A percentile compares a stretch with the other conserved stretches of the same genome.
Conservation (phyloP, 2,888 invertebrate species). For the Andrena praecox region DNA sequence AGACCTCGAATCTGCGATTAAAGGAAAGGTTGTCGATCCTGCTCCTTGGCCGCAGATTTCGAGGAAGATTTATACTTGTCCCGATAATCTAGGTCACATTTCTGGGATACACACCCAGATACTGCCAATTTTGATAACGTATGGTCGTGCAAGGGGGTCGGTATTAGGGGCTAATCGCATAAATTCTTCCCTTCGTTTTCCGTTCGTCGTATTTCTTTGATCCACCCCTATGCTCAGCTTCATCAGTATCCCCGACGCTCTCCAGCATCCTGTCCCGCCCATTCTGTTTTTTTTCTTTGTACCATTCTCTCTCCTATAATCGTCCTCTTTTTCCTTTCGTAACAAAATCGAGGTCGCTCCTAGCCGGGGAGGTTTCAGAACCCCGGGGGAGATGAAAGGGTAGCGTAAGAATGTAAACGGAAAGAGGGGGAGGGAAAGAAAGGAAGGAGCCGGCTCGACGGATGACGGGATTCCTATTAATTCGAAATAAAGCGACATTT, state of each 20-base stretch:
- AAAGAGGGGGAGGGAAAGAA: not conserved
- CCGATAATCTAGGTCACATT: not conserved
- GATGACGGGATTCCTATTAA: slow-evolving; percentile 49
- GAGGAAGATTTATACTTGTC: not conserved
- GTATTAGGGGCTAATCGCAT: slow-evolving; percentile 43
- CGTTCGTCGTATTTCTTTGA: slow-evolving; percentile 22
- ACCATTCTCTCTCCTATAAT: not conserved
- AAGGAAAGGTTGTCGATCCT: too few species aligned
- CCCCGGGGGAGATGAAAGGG: not conserved
- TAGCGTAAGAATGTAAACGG: slow-evolving; percentile 35
- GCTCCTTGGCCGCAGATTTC: not conserved
- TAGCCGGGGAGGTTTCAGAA: slow-evolving; percentile 9
- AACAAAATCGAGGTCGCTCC: not conserved
- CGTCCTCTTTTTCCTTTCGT: not conserved
- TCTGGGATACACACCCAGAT: not conserved
- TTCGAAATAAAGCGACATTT: slow-evolving; percentile 56
- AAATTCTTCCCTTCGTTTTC: slow-evolving; percentile 23
- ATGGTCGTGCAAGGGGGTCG: not conserved
- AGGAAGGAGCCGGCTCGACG: not conserved
- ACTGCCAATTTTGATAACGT: slow-evolving; percentile 19
- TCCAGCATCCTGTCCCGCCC: not conserved
- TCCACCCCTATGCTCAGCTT: not conserved
- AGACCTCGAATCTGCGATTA: too few species aligned
- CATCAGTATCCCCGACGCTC: not conserved
- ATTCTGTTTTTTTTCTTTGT: not conserved